phyloP scores from a whole-genome alignment of 2,113 vertebrate genomes.

The Anguilla japonica region DNA sequence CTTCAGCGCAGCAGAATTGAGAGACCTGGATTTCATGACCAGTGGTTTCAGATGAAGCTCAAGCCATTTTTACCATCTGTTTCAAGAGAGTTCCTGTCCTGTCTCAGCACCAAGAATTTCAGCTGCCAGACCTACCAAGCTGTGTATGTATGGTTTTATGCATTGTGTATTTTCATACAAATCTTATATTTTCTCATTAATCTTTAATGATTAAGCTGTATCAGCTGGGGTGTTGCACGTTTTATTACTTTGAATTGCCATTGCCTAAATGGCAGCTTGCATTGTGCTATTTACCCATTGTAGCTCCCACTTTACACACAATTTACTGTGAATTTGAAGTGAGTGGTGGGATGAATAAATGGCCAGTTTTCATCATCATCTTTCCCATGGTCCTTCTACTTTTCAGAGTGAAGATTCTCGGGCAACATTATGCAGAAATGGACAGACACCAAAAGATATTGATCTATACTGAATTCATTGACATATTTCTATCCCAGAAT shows the following conservation, averaged over 20 bases:
- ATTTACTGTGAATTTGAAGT: not conserved
- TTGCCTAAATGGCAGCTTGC: not conserved
- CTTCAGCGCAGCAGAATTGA: slow-evolving; percentile 31
- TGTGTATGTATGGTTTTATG: slow-evolving; percentile 52
- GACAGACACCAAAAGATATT: not conserved
- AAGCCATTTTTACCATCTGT: slow-evolving; percentile 53
- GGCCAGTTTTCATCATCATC: not conserved
- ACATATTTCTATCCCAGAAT: slow-evolving; percentile 54
- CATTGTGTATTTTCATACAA: slow-evolving; percentile 23
- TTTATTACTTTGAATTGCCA: not conserved
- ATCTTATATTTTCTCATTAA: not conserved
- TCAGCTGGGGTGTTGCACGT: not conserved
- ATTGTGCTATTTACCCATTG: not conserved
- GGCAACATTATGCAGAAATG: slow-evolving; percentile 45
- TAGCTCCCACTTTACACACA: not conserved
- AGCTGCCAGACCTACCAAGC: slow-evolving; percentile 61
- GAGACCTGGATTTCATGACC: slow-evolving; percentile 41
- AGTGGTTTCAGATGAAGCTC: slow-evolving; percentile 61
- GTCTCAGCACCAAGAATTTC: slow-evolving; percentile 38
- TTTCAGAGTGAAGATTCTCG: slow-evolving; percentile 52
- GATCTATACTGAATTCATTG: slow-evolving; percentile 58
- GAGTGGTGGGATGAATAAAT: not conserved
- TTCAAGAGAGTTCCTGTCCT: slow-evolving; percentile 60
- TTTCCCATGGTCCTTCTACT: not conserved
- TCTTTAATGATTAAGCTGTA: not conserved